Conservation (phyloP, 2,113 vertebrate species). For the Perca flavescens region DNA sequence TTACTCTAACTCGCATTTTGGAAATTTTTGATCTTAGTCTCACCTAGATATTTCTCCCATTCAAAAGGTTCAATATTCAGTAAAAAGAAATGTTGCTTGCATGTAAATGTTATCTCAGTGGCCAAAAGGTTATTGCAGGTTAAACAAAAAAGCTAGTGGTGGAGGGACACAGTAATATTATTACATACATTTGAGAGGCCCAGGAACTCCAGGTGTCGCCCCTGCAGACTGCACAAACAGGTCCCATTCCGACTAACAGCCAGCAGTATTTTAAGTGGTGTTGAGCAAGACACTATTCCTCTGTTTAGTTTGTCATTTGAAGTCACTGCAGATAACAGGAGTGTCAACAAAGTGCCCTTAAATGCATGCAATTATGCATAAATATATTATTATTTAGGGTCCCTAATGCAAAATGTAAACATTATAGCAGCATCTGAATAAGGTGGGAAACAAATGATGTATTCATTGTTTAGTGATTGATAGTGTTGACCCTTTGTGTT, state of each 20-base stretch:
- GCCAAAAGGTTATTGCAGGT: neutral
- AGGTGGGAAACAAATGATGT: too few relatives aligned
- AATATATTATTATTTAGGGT: neutral
- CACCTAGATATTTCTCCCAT: too few relatives aligned
- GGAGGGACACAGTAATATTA: neutral
- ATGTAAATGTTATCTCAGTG: neutral
- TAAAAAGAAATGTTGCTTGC: too few relatives aligned
- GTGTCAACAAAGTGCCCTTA: neutral
- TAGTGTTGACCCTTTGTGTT: neutral
- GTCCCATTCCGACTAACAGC: neutral
- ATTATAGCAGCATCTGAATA: too few relatives aligned
- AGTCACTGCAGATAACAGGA: neutral
- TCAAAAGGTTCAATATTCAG: too few relatives aligned
- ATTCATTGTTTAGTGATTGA: neutral
- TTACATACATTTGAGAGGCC: neutral
- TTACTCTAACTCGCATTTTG: too few relatives aligned
- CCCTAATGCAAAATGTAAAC: neutral
- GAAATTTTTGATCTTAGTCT: too few relatives aligned
- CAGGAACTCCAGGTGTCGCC: neutral
- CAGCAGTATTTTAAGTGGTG: neutral
- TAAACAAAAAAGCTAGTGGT: neutral
- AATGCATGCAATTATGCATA: neutral
- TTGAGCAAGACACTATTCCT: fast-evolving
- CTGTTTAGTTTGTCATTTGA: neutral
- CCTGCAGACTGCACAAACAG: neutral